Base-by-base conservation (phyloP, 2,797 vertebrate genomes). In the Netta rufina region DNA sequence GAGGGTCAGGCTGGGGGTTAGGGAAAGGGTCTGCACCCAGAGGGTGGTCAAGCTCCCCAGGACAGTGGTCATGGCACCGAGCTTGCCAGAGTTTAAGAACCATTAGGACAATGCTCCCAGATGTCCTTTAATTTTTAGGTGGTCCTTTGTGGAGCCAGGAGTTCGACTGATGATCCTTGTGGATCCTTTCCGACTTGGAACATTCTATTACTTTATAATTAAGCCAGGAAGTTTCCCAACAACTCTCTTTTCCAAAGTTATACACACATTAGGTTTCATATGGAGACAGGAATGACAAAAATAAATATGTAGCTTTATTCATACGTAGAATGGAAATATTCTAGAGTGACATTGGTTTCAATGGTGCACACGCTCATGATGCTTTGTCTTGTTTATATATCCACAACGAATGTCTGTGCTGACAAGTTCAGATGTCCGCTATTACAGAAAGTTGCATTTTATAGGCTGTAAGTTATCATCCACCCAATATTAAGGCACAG, bases 341-440 rank as follows among this genome's bases (percentile, higher is more conserved):
- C 13, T 54, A 81, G 15, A 45, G 13, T 21, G 24, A 9, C 15
- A 8, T 4, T 76, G 16, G 18, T 60, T 87, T 15, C 61, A 56
- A 19, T 5, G 16, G 6, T 39, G 56, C 32, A 82, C 56, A 70
- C 12, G 25, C 5, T 43, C 0, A 19, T 8, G 13, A 12, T 24
- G 75, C 11, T 58, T 78, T 4, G 9, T 43, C 45, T 75, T 54
- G 41, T 33, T 53, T 54, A 57, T 16, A 11, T 45, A 65, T 51
- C 61, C 71, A 57, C 6, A 89, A 54, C 13, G 53, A 56, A 57
- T 11, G 13, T 14, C 18, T 66, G 20, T 21, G 22, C 45, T 32
- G 6, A 72, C 36, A 47, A 43, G 36, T 62, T 66, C 39, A 77
- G 56, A 64, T 54, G 16, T 4, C 18, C 30, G 9, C 22, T 81